Evolutionary conservation across 2,797 vertebrate species (phyloP), one percentile per base, ranked within the genome.

Genomic region (Sternotherus odoratus): DNA sequence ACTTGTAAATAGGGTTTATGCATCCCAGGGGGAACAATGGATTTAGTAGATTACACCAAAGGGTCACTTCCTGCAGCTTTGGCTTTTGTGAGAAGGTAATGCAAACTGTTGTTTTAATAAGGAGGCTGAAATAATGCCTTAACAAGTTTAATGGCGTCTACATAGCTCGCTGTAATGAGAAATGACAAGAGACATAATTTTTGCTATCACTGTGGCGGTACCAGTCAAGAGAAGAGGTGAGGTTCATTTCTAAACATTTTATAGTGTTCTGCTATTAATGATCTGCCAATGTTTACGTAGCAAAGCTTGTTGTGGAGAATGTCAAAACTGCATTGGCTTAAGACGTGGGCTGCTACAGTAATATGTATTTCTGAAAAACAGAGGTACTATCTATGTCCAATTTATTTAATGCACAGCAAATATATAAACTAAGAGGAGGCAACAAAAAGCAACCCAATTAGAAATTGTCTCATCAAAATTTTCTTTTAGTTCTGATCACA

Each of bases 21-120:
- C 53, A 24, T 53, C 23, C 53, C 53, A 49, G 1, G 4, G 53
- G 53, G 53, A 53, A 53, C 53, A 53, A 24, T 53, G 53, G 53
- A 24, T 53, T 53, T 53, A 53, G 8, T 10, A 53, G 8, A 53
- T 53, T 53, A 53, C 23, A 24, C 53, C 23, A 53, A 53, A 53
- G 23, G 11, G 51, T 39, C 77, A 24, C 16, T 91, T 94, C n/a
- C n/a, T 85, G 48, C 30, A 83, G n/a, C 60, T 90, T 85, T 86
- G 48, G 7, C 21, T 84, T 90, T 80, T 79, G 43, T 53, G 83
- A 26, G 33, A 80, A 77, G 21, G 23, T 82, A 17, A 26, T 83
- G 11, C n/a, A 69, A 75, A 77, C 43, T 48, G 43, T 46, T 46
- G 24, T 43, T 48, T 48, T 75, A 75, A 28, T 75, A 75, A 48